Evolutionary conservation across 2,797 vertebrate species (phyloP).

Genomic region (Rhyacichthys aspro): DNA sequence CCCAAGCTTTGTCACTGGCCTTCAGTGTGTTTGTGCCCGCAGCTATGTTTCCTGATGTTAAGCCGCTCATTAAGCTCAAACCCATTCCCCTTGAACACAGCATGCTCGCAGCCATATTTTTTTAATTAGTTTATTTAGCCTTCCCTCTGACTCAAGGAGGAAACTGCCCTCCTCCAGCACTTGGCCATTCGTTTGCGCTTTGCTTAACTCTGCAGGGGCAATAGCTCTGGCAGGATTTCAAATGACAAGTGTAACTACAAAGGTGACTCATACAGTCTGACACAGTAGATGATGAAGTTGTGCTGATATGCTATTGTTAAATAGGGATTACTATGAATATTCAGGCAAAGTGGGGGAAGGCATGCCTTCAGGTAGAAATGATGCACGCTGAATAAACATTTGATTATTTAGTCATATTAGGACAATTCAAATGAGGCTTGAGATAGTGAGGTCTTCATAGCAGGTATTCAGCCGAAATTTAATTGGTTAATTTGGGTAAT

Average conservation of each 20-base stretch:
- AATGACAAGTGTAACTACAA: conserved; percentile 46
- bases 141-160: conserved; percentile 72
- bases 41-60: conserved; percentile 78
- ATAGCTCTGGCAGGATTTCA: conserved; percentile 56
- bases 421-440: conserved; percentile 41
- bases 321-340: conserved; percentile 23
- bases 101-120: conserved; percentile 75
- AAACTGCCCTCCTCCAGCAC: conserved; percentile 65
- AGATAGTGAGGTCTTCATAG: conserved; percentile 42
- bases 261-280: conserved; percentile 51
- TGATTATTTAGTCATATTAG: conserved; percentile 53
- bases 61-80: conserved; percentile 79
- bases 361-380: conserved; percentile 17
- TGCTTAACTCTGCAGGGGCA: conserved; percentile 52
- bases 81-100: conserved; percentile 78
- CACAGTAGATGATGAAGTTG: conserved; percentile 10
- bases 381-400: conserved; percentile 44
- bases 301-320: conserved; percentile 17
- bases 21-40: conserved; percentile 63
- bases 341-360: conserved; percentile 24
- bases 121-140: conserved; percentile 82
- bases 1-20: conserved; percentile 62
- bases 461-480: conserved; percentile 26
- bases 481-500: too few species aligned
- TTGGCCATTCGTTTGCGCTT: conserved; percentile 57